Conservation (phyloP, 1,140 invertebrate species). For the Brachionus koreanus region DNA sequence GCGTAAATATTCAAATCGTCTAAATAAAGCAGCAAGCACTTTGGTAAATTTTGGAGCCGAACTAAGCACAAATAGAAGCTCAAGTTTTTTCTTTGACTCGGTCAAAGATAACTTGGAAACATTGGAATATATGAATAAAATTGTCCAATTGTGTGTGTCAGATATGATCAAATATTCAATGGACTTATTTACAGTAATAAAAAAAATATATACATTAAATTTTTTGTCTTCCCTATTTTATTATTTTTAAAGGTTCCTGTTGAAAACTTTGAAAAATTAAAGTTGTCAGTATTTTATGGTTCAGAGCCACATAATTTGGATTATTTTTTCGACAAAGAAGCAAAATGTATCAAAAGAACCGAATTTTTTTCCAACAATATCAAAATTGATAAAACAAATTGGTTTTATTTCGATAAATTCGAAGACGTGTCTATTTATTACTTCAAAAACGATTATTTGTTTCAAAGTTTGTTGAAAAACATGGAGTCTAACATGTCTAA, state of each 20-base stretch:
- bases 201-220: neutral
- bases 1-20: slow-evolving; percentile 12
- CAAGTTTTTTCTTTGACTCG: slow-evolving; percentile 10
- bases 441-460: slow-evolving; percentile 19
- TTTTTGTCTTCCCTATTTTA: neutral
- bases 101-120: slow-evolving; percentile 2
- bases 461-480: slow-evolving; percentile 17
- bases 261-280: slow-evolving; percentile 32
- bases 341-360: neutral
- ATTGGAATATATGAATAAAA: slow-evolving; percentile 18
- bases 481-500: neutral
- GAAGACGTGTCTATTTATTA: slow-evolving; percentile 31
- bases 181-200: slow-evolving; percentile 21
- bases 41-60: slow-evolving; percentile 7
- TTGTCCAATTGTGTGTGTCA: slow-evolving; percentile 32
- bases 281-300: slow-evolving; percentile 7
- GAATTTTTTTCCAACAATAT: slow-evolving; percentile 35
- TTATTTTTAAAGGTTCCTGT: neutral
- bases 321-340: neutral
- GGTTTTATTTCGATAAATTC: slow-evolving; percentile 32
- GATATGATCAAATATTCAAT: slow-evolving; percentile 41
- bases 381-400: slow-evolving; percentile 35
- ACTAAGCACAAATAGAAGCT: neutral
- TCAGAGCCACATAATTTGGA: slow-evolving; percentile 25
- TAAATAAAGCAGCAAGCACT: slow-evolving; percentile 30